Evolutionary conservation across 2,888 invertebrate species (phyloP), one percentile per base, ranked within the genome.

Genomic region (Parnassius glacialis): DNA sequence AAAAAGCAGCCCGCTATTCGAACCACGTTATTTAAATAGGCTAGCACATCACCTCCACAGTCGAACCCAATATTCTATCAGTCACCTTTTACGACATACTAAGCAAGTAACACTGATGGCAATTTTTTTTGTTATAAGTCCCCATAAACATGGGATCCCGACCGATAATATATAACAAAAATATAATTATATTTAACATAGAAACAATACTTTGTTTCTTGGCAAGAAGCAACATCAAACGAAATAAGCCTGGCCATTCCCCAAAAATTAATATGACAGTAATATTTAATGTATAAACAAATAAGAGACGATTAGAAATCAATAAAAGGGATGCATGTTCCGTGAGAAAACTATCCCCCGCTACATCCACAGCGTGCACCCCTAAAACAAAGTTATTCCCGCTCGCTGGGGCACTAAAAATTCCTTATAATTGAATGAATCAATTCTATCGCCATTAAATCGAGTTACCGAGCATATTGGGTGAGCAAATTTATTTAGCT

Each of bases 401-500:
- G 81, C 83, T 78, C 86, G 74, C 78, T 80, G 80, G 88, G 88
- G 89, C 81, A 87, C 88, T 90, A 90, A 91, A 91, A 91, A 90
- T 90, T 90, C 89, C 89, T 84, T 85, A 80, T 91, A 91, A 91
- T 90, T 90, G 91, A 91, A 90, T 91, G 90, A 91, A 90, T 91
- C 90, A 90, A 90, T 91, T 90, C 90, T 85, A 90, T 89, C 85
- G 86, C 90, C 87, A 91, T 91, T 91, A 90, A 91, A 91, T 91
- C 90, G 87, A 90, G 90, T 91, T 91, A 91, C 90, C 76, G 83
- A 90, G 89, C 90, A 90, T 91, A 91, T 91, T 91, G 91, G 84
- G 85, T 80, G 90, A 84, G 87, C 90, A 90, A 90, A 90, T 91
- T 90, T 90, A 90, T 90, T 91, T 90, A 90, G 84, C 89, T 91